Percentiles rank a stretch among this genome's conserved stretches.
Evolutionary conservation across 2,888 invertebrate species (phyloP).

Genomic region (Tachina grossa): DNA sequence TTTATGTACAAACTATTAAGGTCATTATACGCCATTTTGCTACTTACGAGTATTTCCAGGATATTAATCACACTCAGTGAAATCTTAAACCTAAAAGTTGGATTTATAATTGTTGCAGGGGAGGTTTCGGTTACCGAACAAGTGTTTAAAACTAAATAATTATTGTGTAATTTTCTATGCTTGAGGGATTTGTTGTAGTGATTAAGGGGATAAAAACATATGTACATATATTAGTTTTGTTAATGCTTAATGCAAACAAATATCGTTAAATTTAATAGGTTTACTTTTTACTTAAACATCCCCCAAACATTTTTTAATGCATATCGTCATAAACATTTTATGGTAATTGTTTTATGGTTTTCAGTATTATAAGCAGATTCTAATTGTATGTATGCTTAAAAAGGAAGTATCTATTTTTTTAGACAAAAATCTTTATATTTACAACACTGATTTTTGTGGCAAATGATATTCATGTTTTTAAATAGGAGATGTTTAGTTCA

Average conservation of each 20-base stretch:
- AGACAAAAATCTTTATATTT: too few species aligned
- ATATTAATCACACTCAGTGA: conserved; percentile 50
- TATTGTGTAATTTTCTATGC: conserved; percentile 44
- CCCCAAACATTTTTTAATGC: conserved; percentile 21
- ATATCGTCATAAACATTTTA: conserved; percentile 33
- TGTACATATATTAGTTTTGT: background rate
- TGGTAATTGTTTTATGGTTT: conserved; percentile 33
- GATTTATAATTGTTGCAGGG: background rate
- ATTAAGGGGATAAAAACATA: conserved; percentile 16
- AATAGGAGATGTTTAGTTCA: too few species aligned
- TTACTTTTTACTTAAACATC: conserved; percentile 33
- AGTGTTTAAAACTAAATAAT: conserved; percentile 50
- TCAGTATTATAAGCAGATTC: conserved; percentile 24
- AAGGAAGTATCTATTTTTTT: background rate
- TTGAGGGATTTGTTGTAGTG: conserved; percentile 34
- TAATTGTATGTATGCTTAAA: background rate
- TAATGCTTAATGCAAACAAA: conserved; percentile 46
- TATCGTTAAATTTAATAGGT: conserved; percentile 39
- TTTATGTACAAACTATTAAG: background rate
- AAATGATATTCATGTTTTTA: too few species aligned
- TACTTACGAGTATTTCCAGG: conserved; percentile 17
- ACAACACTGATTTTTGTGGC: too few species aligned
- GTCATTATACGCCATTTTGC: conserved; percentile 33
- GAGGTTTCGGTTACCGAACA: conserved; percentile 35
- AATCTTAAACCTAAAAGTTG: background rate